Base-by-base conservation (phyloP, 2,797 vertebrate genomes). In the Pogoniulus pusillus region DNA sequence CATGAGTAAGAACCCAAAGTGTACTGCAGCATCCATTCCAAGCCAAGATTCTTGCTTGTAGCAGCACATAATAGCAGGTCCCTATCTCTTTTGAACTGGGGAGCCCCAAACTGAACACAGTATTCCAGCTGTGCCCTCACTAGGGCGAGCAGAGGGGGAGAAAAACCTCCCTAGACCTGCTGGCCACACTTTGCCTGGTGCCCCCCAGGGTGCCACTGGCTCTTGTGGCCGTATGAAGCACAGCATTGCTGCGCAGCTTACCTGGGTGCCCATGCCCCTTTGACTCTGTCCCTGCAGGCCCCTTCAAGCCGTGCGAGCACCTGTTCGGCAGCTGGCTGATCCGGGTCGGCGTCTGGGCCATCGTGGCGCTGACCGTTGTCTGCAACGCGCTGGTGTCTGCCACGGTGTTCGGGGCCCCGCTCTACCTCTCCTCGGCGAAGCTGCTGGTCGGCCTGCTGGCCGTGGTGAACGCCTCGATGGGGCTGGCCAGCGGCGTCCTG, bases 271-370 rank as follows among this genome's bases (percentile, higher is more conserved):
- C 34, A 65, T 77, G 51, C 37, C 14, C 34, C 49, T 71, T 84
- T 62, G 37, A 7, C 83, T 95, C 75, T 93, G 63, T 83, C 76
- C 22, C 90, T 92, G 19, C 95, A 99, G 99, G 98, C 24, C 98
- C 98, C 29, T 98, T 99, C 95, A 98, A 97, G 70, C 98, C 98
- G 7, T 99, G 99, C 93, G 98, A 98, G 69, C 97, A 98, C 73
- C 97, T 99, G 47, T 98, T 99, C 32, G 98, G 98, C 62, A 98
- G 98, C 96, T 99, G 99, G 99, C 96, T 98, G 93, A 97, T 99
- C 96, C 96, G 99, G 60, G 97, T 98, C 4, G 98, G 98, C 16
- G 98, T 99, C 75, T 99, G 99, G 99, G 97, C 97, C 72, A 97
- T 98, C 12, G 98, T 98, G 5, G 94, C 92, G 30, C 74, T 99